Conservation (phyloP, 2,113 vertebrate genomes). For the Galeopterus variegatus region DNA sequence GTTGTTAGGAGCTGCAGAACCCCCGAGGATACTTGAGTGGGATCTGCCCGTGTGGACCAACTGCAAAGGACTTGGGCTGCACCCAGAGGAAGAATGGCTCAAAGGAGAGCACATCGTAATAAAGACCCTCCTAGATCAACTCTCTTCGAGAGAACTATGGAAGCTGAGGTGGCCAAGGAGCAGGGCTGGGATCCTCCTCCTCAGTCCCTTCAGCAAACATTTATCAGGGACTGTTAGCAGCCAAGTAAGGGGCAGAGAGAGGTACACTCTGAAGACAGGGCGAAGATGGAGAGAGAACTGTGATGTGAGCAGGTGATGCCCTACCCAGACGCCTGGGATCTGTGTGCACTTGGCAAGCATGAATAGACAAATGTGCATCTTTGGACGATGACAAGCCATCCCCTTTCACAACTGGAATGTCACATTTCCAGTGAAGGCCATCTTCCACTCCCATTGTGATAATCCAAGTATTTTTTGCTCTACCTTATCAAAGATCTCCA, state of each 20-base stretch:
- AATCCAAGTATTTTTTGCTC: background rate
- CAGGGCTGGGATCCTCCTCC: background rate
- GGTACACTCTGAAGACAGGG: background rate
- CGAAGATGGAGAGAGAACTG: background rate
- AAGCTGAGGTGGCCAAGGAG: background rate
- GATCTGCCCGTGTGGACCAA: background rate
- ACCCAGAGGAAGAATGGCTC: background rate
- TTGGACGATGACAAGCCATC: background rate
- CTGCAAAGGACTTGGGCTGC: background rate
- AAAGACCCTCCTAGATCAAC: background rate
- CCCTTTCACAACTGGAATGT: background rate
- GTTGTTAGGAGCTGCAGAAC: background rate
- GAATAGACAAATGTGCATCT: background rate
- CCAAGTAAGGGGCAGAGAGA: background rate
- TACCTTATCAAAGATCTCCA: background rate
- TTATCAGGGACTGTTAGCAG: background rate
- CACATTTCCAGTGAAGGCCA: background rate
- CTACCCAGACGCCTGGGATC: background rate
- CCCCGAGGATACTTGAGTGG: background rate
- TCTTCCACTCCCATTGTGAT: background rate
- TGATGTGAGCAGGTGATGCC: too few relatives aligned
- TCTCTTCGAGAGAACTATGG: background rate
- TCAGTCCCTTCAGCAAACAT: background rate
- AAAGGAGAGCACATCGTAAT: background rate
- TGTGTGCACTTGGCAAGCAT: rapidly evolving